Base-by-base conservation (phyloP, 2,888 invertebrate species). In the Gryllus longicercus region DNA sequence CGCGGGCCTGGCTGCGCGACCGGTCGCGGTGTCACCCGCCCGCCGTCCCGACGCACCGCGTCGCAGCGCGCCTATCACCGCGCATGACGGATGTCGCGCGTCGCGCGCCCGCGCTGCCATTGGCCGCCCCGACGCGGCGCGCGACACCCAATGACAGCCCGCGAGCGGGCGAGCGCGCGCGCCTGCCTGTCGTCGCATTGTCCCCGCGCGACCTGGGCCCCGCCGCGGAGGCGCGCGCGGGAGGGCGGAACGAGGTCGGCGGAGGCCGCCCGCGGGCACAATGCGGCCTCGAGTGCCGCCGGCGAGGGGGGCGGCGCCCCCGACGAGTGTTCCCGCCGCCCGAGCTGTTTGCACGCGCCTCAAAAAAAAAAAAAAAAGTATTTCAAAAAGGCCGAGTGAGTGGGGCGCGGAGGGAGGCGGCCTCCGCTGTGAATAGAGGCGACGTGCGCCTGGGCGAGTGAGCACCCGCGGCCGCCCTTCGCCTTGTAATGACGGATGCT, bases 21-120 rank as follows among this genome's bases (percentile, higher is more conserved):
- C 51, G 50, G 78, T 77, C 78, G 78, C 51, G 23, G 23, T 51
- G 78, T 23, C 78, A 51, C 23, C 49, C 21, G 76, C 49, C 76
- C 50, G 78, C 21, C 8, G n/a, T 16, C 49, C 49, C 49, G 25
- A 14, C n/a, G 75, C 14, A 16, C 14, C 38, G 38, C 63, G 63
- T 1, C 63, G 63, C 63, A 0, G 50, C 18, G 38, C 49, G 49
- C 14, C 51, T 51, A 78, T 78, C 78, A 16, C n/a, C 21, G 51
- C 51, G n/a, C 21, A 78, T 78, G 21, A 23, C 23, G 50, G n/a
- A 51, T 63, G 63, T 63, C 63, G 63, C 63, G 63, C 63, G 63
- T 5, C 63, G 63, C 63, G 0, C 63, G 63, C n/a, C 12, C 63
- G 63, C 18, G 38, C 63, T 63, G 16, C 63, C 63, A 63, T 63